Percentiles rank a stretch among this genome's conserved stretches.
Conservation (phyloP, 2,797 vertebrate species). For the Girardinus metallicus region DNA sequence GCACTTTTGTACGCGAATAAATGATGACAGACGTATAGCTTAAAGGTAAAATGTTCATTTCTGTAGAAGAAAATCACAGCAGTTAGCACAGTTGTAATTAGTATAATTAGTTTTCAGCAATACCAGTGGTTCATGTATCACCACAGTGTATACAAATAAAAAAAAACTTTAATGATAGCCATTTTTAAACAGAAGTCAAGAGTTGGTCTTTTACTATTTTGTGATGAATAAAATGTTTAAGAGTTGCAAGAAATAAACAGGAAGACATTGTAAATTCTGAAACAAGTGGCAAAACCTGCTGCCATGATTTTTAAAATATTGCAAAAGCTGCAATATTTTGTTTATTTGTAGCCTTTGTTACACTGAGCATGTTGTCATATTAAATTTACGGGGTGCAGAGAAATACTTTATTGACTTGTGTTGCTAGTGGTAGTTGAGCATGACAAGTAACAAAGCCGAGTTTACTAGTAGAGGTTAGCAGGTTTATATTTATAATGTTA, state of each 20-base stretch:
- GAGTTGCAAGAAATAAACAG: background rate
- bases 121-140: background rate
- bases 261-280: background rate
- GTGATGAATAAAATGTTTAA: background rate
- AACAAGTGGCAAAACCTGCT: background rate
- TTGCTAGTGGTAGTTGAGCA: background rate
- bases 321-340: background rate
- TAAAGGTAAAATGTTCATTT: constrained; percentile 5
- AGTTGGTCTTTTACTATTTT: background rate
- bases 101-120: background rate
- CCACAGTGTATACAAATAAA: background rate
- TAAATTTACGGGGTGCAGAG: background rate
- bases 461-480: background rate
- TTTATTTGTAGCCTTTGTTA: background rate
- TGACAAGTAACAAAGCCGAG: background rate
- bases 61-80: constrained; percentile 4
- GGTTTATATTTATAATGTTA: background rate
- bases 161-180: background rate
- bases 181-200: background rate
- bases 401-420: background rate
- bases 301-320: background rate
- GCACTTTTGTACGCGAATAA: background rate
- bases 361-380: background rate
- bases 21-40: background rate
- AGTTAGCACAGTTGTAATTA: background rate